Base-by-base conservation (phyloP, 2,888 invertebrate species). In the Drosophila buzzatii region DNA sequence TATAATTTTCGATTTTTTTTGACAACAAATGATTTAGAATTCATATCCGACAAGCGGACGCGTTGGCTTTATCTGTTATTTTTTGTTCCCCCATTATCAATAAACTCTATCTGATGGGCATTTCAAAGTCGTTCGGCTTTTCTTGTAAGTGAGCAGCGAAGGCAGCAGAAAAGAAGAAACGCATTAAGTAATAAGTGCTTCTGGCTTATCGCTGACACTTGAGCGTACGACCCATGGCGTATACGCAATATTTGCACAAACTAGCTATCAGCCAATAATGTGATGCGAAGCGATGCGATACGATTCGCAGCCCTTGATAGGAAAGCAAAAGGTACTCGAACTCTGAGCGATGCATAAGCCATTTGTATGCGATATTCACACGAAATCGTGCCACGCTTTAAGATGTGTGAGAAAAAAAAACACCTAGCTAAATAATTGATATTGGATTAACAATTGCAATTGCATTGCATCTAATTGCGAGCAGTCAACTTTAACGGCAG, bases 111-210 rank as follows among this genome's bases (percentile, higher is more conserved):
- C 70, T 63, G 67, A 73, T 70, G 65, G 76, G 58, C 67, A 70
- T 70, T 70, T 79, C 76, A 79, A 79, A 79, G 79, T 79, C 79
- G 55, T 65, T n/a, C 51, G 52, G 18, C 49, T 75, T 75, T 66
- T 7, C 18, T 23, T n/a, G 47, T 27, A 33, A 45, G 49, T 57
- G 20, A 45, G 27, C 8, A 18, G 10, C 45, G 3, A 14, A 44
- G 45, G 23, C 14, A 47, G 9, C 23, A 23, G 23, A 64, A 61
- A 61, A 53, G 58, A 56, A n/a, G n/a, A 35, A 9, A 16, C n/a
- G 41, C 41, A 55, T 62, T 65, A 69, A 69, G 20, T 37, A 39
- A 31, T 44, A 61, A 66, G 73, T 67, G 9, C 23, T 27, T 42
- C 18, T 14, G 35, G 44, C 78, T 78, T 78, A 78, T 78, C 79